phyloP scores from a whole-genome alignment of 2,113 vertebrate genomes.

The Semnopithecus entellus region DNA sequence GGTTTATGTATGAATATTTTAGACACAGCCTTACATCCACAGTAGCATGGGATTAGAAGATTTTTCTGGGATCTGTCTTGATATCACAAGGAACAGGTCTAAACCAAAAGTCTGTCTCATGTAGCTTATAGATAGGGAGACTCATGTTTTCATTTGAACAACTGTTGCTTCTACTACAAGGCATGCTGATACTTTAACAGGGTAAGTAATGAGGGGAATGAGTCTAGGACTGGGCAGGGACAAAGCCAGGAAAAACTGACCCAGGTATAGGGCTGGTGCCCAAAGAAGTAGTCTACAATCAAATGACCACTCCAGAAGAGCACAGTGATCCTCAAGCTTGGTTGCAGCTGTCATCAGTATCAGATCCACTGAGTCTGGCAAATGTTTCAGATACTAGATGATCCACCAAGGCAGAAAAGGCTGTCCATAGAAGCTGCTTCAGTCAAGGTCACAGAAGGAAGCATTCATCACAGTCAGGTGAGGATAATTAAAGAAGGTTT shows the following conservation, averaged over 20 bases:
- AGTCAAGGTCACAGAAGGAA: neutral
- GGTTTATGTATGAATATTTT: neutral
- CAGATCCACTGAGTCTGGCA: neutral
- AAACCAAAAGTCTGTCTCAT: neutral
- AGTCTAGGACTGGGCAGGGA: constrained; percentile 49
- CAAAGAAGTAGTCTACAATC: neutral
- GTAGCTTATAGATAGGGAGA: neutral
- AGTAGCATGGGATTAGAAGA: neutral
- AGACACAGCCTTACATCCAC: neutral
- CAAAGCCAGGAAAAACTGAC: constrained; percentile 56
- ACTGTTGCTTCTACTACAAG: constrained; percentile 11
- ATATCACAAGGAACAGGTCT: neutral
- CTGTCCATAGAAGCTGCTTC: neutral
- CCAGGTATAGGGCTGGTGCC: constrained; percentile 22
- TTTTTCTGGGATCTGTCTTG: neutral
- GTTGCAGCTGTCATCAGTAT: neutral
- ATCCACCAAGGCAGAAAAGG: neutral
- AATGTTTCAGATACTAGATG: neutral
- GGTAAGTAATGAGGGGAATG: neutral
- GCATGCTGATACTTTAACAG: constrained; percentile 9
- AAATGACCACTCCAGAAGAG: neutral
- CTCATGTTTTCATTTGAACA: neutral
- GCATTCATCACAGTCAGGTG: neutral
- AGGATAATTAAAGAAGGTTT: neutral
- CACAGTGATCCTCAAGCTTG: neutral